A percentile compares a stretch with the other conserved stretches of the same genome.
phyloP scores from a whole-genome alignment of 2,113 vertebrate genomes.

The Dendrocopos noguchii region DNA sequence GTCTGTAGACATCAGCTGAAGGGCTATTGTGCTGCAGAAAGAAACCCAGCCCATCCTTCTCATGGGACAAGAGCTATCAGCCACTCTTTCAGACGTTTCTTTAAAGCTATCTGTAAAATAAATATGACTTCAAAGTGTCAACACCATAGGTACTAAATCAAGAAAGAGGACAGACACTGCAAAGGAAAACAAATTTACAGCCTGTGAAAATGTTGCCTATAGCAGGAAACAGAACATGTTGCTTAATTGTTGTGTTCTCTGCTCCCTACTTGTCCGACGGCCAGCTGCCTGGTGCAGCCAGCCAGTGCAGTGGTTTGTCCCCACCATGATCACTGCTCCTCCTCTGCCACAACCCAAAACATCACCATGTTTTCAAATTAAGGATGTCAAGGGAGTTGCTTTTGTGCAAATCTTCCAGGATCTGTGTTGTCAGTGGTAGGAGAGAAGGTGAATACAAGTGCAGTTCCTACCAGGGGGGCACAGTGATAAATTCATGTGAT shows the following conservation, averaged over 20 bases:
- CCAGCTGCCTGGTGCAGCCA: background rate
- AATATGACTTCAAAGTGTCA: constrained; percentile 11
- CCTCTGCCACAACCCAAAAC: accelerated
- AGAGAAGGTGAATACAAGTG: constrained; percentile 5
- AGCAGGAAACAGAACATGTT: background rate
- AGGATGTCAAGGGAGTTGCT: background rate
- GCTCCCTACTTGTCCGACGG: background rate
- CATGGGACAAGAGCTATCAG: background rate
- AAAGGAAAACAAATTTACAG: background rate
- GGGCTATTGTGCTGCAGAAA: background rate
- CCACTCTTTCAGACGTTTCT: background rate
- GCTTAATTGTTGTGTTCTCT: background rate
- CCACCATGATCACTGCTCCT: accelerated
- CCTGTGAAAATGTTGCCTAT: background rate
- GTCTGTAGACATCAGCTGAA: background rate
- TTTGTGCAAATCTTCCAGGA: background rate
- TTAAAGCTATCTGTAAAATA: constrained; percentile 14
- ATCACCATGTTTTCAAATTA: background rate
- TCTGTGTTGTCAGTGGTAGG: background rate
- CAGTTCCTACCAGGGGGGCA: constrained; percentile 22
- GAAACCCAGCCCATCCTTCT: background rate
- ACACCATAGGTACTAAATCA: background rate
- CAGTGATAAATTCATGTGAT: constrained; percentile 31
- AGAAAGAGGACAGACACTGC: background rate
- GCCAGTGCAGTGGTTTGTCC: background rate